phyloP scores from a whole-genome alignment of 2,113 vertebrate genomes.

The Lycocorax pyrrhopterus region DNA sequence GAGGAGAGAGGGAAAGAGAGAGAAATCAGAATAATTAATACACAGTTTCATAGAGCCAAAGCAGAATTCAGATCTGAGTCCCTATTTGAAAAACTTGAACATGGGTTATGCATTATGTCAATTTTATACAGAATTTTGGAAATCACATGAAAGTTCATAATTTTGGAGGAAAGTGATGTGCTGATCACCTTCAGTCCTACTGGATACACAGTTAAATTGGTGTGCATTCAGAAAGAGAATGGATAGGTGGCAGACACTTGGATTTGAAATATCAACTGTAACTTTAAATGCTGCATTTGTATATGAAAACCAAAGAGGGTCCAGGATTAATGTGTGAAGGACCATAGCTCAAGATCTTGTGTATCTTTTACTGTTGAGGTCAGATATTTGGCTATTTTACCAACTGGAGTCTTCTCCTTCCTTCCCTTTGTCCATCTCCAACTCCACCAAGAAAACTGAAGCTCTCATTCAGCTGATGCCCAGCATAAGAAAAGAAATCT shows the following conservation, averaged over 20 bases:
- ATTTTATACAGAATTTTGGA: not conserved
- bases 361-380: not conserved
- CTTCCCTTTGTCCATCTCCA: not conserved
- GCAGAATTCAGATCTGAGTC: not conserved
- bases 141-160: rapidly evolving
- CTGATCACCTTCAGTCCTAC: not conserved
- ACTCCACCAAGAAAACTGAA: not conserved
- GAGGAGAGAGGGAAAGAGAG: not conserved
- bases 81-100: not conserved
- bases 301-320: not conserved
- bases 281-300: not conserved
- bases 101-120: not conserved
- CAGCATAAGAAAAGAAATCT: not conserved
- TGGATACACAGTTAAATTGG: not conserved
- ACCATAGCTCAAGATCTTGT: rapidly evolving
- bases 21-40: not conserved
- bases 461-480: not conserved
- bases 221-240: not conserved
- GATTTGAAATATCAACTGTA: not conserved
- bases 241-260: not conserved
- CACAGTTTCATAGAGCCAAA: not conserved
- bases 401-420: not conserved
- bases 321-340: not conserved
- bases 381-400: not conserved
- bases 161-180: not conserved